A percentile compares a stretch with the other conserved stretches of the same genome.
Conservation (phyloP, 2,888 invertebrate genomes). For the Philereme vetulata region DNA sequence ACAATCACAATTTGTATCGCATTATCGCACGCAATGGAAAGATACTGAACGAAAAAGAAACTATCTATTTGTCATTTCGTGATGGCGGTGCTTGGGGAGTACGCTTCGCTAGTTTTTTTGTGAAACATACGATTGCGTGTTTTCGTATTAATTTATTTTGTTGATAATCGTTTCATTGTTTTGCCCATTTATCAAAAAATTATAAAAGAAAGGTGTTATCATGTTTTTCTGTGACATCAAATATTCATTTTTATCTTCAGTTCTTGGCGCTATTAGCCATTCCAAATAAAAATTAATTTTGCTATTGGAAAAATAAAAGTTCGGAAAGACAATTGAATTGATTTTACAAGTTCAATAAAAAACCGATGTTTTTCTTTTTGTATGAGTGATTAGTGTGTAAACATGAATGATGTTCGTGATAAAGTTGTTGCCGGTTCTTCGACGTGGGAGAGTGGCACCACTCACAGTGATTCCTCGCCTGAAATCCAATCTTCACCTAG, state of each 20-base stretch:
- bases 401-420: constrained; percentile 81
- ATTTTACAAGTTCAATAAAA: constrained; percentile 18
- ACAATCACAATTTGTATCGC: background rate
- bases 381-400: constrained; percentile 45
- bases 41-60: constrained; percentile 20
- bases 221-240: constrained; percentile 53
- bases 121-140: constrained; percentile 61
- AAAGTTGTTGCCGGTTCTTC: constrained; percentile 79
- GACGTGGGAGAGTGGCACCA: constrained; percentile 71
- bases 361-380: constrained; percentile 29
- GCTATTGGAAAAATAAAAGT: constrained; percentile 66
- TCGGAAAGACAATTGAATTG: constrained; percentile 27
- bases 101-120: constrained; percentile 65
- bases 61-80: constrained; percentile 60
- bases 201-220: constrained; percentile 37
- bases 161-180: constrained; percentile 39
- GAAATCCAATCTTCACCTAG: constrained; percentile 75
- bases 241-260: constrained; percentile 47
- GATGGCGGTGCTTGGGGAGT: constrained; percentile 78
- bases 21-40: background rate
- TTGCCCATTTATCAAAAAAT: constrained; percentile 38
- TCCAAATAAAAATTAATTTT: constrained; percentile 51
- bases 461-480: constrained; percentile 73
- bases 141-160: constrained; percentile 54
- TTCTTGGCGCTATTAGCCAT: constrained; percentile 70